Percentiles rank a stretch among this genome's conserved stretches.
Evolutionary conservation across 1,140 invertebrate species (phyloP).

Genomic region (Eriosoma lanigerum): DNA sequence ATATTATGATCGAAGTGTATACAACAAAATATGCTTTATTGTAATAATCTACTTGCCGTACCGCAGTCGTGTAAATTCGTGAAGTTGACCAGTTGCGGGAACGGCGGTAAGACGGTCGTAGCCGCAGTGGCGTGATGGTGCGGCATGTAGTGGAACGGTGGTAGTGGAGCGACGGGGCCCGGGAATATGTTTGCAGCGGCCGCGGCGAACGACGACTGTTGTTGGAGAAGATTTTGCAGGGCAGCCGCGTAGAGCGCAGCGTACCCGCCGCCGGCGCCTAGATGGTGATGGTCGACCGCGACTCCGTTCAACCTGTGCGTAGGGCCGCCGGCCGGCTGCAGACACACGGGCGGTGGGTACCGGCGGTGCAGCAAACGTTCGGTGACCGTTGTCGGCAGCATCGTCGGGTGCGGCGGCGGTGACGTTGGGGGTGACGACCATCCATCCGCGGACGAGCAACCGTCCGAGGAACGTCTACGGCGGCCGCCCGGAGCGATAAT

Average conservation of each 20-base stretch:
- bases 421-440: constrained; percentile 33
- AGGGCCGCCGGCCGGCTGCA: constrained; percentile 43
- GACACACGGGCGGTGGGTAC: constrained; percentile 54
- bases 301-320: constrained; percentile 6
- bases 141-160: constrained; percentile 32
- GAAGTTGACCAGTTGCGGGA: constrained; percentile 30
- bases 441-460: neutral
- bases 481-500: constrained; percentile 54
- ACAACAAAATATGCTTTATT: too few relatives aligned
- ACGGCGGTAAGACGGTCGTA: constrained; percentile 46
- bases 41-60: constrained; percentile 32
- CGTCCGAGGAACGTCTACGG: constrained; percentile 2
- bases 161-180: constrained; percentile 36
- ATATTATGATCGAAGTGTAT: too few relatives aligned
- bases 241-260: constrained; percentile 55
- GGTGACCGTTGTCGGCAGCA: neutral
- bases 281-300: neutral
- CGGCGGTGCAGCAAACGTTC: constrained; percentile 11
- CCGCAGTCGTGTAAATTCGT: constrained; percentile 37
- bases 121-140: constrained; percentile 20
- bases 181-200: constrained; percentile 20
- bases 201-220: constrained; percentile 42
- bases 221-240: constrained; percentile 53
- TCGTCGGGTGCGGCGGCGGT: constrained; percentile 40
- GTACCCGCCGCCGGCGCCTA: constrained; percentile 24